A percentile compares a stretch with the other conserved stretches of the same genome.
These are phyloP conservation scores for Petromus typicus DNA, from an alignment of 2,113 vertebrate genomes.

Conservation along the genomic window DNA sequence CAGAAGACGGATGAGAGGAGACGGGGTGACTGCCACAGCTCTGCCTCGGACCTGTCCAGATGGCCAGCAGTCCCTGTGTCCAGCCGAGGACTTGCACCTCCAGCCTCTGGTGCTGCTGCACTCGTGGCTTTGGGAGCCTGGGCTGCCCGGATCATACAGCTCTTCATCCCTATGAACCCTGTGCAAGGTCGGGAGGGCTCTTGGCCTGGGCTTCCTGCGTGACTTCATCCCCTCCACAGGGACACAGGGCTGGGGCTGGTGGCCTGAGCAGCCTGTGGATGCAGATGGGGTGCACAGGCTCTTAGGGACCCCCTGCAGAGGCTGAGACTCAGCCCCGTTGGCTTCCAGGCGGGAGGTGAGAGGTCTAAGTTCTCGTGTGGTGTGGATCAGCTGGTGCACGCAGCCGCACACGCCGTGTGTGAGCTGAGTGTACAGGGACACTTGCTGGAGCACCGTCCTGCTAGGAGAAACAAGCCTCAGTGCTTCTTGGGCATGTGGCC, in stretches of 20 bases:
- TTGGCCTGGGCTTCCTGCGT: accelerated
- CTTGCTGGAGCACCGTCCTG: accelerated
- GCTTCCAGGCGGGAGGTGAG: too few relatives aligned
- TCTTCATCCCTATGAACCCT: neutral
- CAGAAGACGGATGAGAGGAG: neutral
- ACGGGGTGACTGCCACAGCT: accelerated
- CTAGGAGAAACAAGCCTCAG: accelerated
- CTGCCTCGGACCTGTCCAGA: accelerated
- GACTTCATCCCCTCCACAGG: accelerated
- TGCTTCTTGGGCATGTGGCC: neutral
- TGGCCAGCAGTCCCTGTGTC: too few relatives aligned
- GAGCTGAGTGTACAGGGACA: accelerated
- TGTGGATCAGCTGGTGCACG: accelerated
- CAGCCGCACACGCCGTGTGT: accelerated
- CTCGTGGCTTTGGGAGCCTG: accelerated
- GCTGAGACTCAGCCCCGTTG: accelerated
- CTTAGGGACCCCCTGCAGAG: accelerated
- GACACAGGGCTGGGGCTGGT: accelerated
- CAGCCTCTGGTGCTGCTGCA: neutral
- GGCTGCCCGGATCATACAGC: too few relatives aligned
- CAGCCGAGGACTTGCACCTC: accelerated
- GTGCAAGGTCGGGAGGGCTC: neutral
- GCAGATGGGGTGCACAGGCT: accelerated
- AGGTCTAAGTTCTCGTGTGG: accelerated
- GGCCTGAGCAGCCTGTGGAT: accelerated